Percentiles rank a stretch among this genome's conserved stretches.
Evolutionary conservation across 1,140 invertebrate species (phyloP).

Genomic region (Zelostemma sp.): DNA sequence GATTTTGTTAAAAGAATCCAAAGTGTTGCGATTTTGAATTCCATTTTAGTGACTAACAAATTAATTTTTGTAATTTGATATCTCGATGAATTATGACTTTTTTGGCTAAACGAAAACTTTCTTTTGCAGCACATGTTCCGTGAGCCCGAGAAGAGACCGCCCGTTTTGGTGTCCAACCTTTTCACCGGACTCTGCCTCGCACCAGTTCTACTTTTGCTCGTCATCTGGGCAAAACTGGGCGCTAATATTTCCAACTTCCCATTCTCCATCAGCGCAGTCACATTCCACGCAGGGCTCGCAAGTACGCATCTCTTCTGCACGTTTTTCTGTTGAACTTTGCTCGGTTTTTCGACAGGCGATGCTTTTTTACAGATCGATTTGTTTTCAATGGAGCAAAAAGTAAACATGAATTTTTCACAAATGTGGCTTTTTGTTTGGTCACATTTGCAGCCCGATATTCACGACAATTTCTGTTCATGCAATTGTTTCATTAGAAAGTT

Average conservation of each 20-base stretch:
- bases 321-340: slow-evolving; percentile 29
- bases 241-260: slow-evolving; percentile 91
- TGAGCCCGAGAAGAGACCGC: slow-evolving; percentile 90
- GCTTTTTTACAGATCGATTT: slow-evolving; percentile 39
- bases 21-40: slow-evolving; percentile 14
- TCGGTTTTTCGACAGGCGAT: slow-evolving; percentile 57
- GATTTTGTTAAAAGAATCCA: slow-evolving; percentile 19
- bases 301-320: slow-evolving; percentile 67
- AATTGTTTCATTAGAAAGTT: no score
- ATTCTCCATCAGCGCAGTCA: slow-evolving; percentile 79
- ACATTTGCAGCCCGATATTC: slow-evolving; percentile 64
- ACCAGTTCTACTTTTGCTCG: slow-evolving; percentile 86
- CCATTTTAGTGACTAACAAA: slow-evolving; percentile 21
- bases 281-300: slow-evolving; percentile 89
- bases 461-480: no score
- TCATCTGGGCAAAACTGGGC: slow-evolving; percentile 90
- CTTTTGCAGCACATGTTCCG: slow-evolving; percentile 88
- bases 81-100: no score
- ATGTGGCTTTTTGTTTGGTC: slow-evolving; percentile 41
- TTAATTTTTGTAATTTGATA: slow-evolving; percentile 23
- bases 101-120: no score
- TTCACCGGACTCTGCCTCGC: slow-evolving; percentile 88
- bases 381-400: slow-evolving; percentile 59
- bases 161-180: slow-evolving; percentile 87
- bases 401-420: slow-evolving; percentile 65